phyloP scores from a whole-genome alignment of 2,113 vertebrate genomes.

The Phoxinus phoxinus region DNA sequence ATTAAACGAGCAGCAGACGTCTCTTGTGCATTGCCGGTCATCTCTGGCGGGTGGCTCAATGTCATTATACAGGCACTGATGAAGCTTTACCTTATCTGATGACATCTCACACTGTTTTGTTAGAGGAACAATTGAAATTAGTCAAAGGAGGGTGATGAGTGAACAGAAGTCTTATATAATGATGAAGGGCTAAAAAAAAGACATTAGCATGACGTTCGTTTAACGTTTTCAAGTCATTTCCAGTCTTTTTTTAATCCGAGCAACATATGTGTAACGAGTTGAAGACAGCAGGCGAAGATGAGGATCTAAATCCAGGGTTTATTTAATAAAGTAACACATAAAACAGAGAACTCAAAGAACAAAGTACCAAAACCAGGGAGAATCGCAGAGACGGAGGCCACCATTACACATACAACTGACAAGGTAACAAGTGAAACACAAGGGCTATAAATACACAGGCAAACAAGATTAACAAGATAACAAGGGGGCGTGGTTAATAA shows the following conservation, averaged over 20 bases:
- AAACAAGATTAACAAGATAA: too few species aligned
- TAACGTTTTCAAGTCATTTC: neutral
- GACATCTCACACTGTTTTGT: neutral
- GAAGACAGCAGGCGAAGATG: too few species aligned
- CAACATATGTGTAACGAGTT: too few species aligned
- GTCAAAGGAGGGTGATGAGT: neutral
- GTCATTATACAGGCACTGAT: neutral
- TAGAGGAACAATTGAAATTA: neutral
- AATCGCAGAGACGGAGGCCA: too few species aligned
- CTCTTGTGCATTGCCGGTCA: neutral
- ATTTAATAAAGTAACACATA: too few species aligned
- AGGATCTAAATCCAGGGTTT: too few species aligned
- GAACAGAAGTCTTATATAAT: neutral
- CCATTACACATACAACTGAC: too few species aligned
- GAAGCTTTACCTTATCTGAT: neutral
- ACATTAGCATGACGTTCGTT: neutral
- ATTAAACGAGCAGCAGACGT: slow-evolving; percentile 40
- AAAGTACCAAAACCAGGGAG: too few species aligned
- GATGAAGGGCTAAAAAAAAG: neutral
- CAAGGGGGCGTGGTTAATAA: too few species aligned
- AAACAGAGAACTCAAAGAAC: too few species aligned
- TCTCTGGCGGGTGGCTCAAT: neutral
- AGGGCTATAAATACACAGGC: too few species aligned
- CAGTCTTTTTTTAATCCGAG: neutral
- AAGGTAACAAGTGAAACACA: too few species aligned